Evolutionary conservation across 2,888 invertebrate species (phyloP), one percentile per base, ranked within the genome.

Genomic region (Chrysodeixis includens): DNA sequence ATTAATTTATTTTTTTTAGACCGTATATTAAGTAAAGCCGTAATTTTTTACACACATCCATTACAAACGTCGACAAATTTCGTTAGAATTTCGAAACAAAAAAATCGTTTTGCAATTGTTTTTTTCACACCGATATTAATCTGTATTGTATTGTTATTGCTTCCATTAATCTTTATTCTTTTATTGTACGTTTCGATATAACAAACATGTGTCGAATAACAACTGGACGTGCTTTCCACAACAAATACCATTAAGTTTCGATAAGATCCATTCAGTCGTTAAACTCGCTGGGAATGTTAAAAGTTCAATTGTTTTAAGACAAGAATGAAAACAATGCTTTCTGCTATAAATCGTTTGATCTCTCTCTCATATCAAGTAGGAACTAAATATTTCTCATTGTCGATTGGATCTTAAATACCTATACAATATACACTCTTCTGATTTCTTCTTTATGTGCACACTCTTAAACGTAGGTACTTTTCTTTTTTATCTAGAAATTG

Each of bases 141-240:
- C 64, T 59, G 52, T 40, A 65, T 58, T 52, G 64, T 58, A 80
- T 77, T 74, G 69, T 78, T 80, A 78, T 69, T 74, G 52, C 22
- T 12, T 1, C 46, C 56, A 71, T 80, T 71, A 62, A 64, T 69
- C 75, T 66, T 67, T 40, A 68, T 83, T 78, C 72, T 76, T 81
- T 75, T 74, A 77, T 78, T 75, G 74, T 78, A 51, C 46, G 22
- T 20, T 62, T 66, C 62, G 32, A 40, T 66, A 40, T 56, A 66
- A 51, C 51, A 65, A 53, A 74, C 78, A 80, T 73, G 73, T 78
- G 76, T 76, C 69, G 69, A 70, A 20, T 22, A 70, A 69, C 49
- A 66, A 71, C 56, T 58, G 63, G 26, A 69, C 74, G 78, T 74
- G 69, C 62, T 80, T 78, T 66, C 58, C 69, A 71, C 56, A 65